A percentile compares a stretch with the other conserved stretches of the same genome.
These are phyloP conservation scores for Chlorops oryzae DNA, from an alignment of 1,140 invertebrate species.

Conservation along the genomic window DNA sequence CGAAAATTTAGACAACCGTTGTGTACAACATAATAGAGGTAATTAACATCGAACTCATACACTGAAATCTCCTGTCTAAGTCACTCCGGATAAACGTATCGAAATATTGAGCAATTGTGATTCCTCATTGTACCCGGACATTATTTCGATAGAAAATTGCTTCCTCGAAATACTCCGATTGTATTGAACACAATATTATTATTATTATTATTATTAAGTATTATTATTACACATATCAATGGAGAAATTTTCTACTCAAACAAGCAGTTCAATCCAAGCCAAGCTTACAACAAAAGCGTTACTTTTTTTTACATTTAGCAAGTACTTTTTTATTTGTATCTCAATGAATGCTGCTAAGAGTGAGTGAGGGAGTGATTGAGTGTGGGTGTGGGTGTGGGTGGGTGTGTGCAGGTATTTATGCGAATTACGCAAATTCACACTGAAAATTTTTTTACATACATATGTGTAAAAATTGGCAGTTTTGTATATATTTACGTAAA, in stretches of 20 bases:
- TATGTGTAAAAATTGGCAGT: conserved; percentile 15
- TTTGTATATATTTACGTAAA: conserved; percentile 2
- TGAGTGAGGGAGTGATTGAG: not conserved
- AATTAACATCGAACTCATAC: no score
- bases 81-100: no score
- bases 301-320: not conserved
- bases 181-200: no score
- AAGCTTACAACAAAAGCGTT: conserved; percentile 20
- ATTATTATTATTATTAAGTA: not conserved
- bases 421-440: no score
- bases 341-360: not conserved
- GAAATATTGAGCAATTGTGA: no score
- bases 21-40: no score
- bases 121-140: no score
- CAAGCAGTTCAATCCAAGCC: no score
- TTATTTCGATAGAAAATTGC: no score
- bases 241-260: not conserved
- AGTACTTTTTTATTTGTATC: not conserved
- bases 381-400: not conserved
- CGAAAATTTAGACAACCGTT: no score
- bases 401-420: not conserved
- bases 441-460: conserved; percentile 12
- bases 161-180: no score
- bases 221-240: conserved; percentile 1
- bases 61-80: no score